phyloP scores from a whole-genome alignment of 2,797 vertebrate species.

The Manis crassicaudata region DNA sequence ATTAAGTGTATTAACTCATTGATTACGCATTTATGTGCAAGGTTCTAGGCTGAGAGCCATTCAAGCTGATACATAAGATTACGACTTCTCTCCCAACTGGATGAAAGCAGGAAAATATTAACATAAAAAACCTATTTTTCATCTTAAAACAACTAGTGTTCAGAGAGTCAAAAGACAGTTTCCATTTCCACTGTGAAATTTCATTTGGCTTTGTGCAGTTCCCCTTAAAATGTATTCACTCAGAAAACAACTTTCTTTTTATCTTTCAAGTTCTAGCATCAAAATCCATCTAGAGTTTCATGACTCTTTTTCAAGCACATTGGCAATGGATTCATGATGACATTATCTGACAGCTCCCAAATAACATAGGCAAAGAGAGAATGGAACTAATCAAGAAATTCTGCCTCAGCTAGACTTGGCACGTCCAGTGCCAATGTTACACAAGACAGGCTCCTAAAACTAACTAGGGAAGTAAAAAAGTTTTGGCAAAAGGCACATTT shows the following conservation, averaged over 20 bases:
- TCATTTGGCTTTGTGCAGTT: slow-evolving; percentile 54
- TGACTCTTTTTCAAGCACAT: slow-evolving; percentile 60
- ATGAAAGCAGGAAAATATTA: slow-evolving; percentile 63
- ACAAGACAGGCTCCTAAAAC: slow-evolving; percentile 2
- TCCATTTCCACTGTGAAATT: slow-evolving; percentile 57
- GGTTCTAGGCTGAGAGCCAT: slow-evolving; percentile 43
- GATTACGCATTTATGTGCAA: neutral
- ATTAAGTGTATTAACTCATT: slow-evolving; percentile 23
- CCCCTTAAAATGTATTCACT: slow-evolving; percentile 53
- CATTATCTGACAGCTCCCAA: slow-evolving; percentile 62
- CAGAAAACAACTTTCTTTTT: slow-evolving; percentile 64
- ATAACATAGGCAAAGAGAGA: slow-evolving; percentile 10
- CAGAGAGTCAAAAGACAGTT: slow-evolving; percentile 46
- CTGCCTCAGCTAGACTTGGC: neutral
- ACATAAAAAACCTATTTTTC: slow-evolving; percentile 47
- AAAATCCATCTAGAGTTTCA: slow-evolving; percentile 60
- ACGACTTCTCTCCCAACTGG: slow-evolving; percentile 21
- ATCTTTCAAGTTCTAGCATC: slow-evolving; percentile 59
- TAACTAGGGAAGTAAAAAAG: slow-evolving; percentile 46
- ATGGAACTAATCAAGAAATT: slow-evolving; percentile 37
- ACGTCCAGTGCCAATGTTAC: neutral
- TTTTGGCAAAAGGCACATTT: slow-evolving; percentile 50
- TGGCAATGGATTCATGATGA: slow-evolving; percentile 57
- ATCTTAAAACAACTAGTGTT: slow-evolving; percentile 68
- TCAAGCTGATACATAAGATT: neutral